Evolutionary conservation across 2,113 vertebrate genomes (phyloP).

Genomic region (Catharus fuscescens): DNA sequence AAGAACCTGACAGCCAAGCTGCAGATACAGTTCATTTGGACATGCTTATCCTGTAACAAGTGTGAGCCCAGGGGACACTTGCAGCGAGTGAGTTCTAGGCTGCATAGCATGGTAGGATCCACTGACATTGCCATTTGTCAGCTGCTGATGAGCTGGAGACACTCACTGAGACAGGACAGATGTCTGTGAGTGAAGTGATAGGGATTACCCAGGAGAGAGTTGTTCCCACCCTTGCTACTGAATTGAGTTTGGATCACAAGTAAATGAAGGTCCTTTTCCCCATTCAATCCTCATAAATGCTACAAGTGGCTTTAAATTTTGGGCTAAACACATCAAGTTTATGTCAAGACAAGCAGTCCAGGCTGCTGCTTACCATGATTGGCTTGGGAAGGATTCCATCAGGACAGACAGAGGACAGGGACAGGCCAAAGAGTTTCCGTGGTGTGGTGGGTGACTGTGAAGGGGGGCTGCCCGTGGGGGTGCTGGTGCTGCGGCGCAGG

Average conservation of each 20-base stretch:
- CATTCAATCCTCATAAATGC: neutral
- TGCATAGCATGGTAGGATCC: neutral
- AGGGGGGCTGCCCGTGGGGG: slow-evolving; percentile 32
- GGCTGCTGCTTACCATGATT: slow-evolving; percentile 72
- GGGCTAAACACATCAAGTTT: neutral
- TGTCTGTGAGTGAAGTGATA: neutral
- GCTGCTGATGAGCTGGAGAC: neutral
- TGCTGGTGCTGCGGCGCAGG: slow-evolving; percentile 70
- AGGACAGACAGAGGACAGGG: slow-evolving; percentile 76
- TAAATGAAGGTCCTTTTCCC: neutral
- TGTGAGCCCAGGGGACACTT: neutral
- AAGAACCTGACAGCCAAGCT: neutral
- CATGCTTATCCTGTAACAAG: neutral
- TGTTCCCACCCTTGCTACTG: neutral
- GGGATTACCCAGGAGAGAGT: neutral
- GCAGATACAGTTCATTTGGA: neutral
- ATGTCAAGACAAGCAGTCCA: neutral
- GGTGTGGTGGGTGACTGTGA: slow-evolving; percentile 61
- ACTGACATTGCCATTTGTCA: neutral
- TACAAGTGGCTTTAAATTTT: neutral
- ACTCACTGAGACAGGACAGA: neutral
- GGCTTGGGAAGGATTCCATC: slow-evolving; percentile 79
- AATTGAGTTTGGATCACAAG: neutral
- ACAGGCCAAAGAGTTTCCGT: slow-evolving; percentile 76
- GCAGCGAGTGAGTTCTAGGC: neutral